A percentile compares a stretch with the other conserved stretches of the same genome.
These are phyloP conservation scores for Serripes groenlandicus DNA, from an alignment of 2,888 invertebrate species.

Conservation along the genomic window DNA sequence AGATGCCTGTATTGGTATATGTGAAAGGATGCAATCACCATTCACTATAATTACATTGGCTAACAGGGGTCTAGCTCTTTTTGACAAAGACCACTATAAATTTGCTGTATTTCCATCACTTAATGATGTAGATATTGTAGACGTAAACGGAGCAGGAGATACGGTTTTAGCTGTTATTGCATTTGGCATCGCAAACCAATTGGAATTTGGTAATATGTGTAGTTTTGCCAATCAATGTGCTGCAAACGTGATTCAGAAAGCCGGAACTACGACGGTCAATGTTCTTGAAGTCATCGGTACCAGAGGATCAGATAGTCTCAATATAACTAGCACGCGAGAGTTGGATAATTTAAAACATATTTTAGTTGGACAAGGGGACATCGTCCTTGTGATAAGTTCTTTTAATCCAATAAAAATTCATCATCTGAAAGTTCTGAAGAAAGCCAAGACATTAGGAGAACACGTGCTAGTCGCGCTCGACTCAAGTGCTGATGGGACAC, in stretches of 20 bases:
- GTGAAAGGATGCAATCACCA: not conserved
- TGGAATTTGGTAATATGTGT: not conserved
- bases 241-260: slow-evolving; percentile 27
- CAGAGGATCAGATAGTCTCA: not conserved
- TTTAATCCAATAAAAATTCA: not conserved
- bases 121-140: not conserved
- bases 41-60: slow-evolving; percentile 27
- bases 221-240: slow-evolving; percentile 32
- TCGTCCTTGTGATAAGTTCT: not conserved
- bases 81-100: not conserved
- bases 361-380: not conserved
- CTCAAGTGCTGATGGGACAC: not conserved
- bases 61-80: slow-evolving; percentile 27
- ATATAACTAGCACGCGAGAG: not conserved
- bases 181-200: slow-evolving; percentile 24
- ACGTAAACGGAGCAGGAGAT: slow-evolving; percentile 40
- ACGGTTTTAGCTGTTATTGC: slow-evolving; percentile 27
- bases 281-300: slow-evolving; percentile 27
- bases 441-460: not conserved
- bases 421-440: not conserved
- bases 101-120: not conserved
- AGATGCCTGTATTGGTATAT: slow-evolving; percentile 16
- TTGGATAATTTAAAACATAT: slow-evolving; percentile 1
- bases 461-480: slow-evolving; percentile 7
- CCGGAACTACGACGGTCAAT: not conserved